Conservation (phyloP, 2,113 vertebrate genomes). For the Serilophus lunatus region DNA sequence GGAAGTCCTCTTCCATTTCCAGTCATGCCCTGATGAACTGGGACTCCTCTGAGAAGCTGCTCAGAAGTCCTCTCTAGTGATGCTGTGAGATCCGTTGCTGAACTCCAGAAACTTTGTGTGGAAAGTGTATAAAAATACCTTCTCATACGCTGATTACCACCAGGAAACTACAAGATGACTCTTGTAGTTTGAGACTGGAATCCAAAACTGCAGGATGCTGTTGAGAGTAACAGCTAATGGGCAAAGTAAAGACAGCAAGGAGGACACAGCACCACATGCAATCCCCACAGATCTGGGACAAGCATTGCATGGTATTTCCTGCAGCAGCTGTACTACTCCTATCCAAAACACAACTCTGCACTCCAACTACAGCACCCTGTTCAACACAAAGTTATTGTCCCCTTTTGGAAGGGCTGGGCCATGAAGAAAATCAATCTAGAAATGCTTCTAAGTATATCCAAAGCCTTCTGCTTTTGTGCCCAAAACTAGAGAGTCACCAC, state of each 20-base stretch:
- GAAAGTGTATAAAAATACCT: background rate
- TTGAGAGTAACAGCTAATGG: background rate
- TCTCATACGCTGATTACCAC: background rate
- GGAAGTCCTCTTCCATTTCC: background rate
- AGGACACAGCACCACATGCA: background rate
- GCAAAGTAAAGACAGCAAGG: background rate
- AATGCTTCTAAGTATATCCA: background rate
- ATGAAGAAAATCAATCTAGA: background rate
- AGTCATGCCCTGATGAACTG: background rate
- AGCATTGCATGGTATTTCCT: background rate
- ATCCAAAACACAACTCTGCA: background rate
- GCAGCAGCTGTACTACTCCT: background rate
- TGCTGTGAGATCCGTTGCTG: background rate
- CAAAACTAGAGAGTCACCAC: background rate
- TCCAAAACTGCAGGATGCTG: too few species aligned
- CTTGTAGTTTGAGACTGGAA: background rate
- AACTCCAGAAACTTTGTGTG: background rate
- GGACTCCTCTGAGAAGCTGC: background rate
- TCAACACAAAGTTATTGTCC: background rate
- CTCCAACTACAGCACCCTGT: background rate
- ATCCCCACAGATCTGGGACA: fast-evolving
- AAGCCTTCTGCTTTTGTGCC: background rate
- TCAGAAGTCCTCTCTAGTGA: background rate
- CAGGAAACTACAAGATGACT: background rate
- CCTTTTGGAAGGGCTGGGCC: background rate